Evolutionary conservation across 2,113 vertebrate species (phyloP).

Genomic region (human (Homo sapiens)): DNA sequence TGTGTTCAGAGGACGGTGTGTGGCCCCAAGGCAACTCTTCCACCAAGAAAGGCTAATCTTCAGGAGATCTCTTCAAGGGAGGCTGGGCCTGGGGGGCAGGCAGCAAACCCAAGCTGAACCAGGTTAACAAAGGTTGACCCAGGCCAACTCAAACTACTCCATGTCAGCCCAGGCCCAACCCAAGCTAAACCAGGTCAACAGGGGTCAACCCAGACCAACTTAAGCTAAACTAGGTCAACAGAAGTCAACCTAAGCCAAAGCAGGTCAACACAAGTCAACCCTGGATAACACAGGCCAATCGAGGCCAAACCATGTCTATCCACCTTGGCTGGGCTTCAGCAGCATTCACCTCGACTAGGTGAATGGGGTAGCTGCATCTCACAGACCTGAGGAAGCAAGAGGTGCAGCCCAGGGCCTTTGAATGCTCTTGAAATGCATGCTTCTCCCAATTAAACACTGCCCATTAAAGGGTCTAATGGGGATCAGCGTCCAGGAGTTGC

Average conservation of each 20-base stretch:
- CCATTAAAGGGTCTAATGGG: neutral
- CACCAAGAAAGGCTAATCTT: neutral
- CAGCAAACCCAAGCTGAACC: neutral
- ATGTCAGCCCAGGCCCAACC: neutral
- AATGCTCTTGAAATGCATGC: neutral
- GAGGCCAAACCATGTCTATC: rapidly evolving
- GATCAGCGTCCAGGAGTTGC: neutral
- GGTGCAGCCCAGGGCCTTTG: neutral
- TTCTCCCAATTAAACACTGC: rapidly evolving
- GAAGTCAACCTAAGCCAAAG: neutral
- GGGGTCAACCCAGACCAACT: neutral
- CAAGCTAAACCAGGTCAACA: neutral
- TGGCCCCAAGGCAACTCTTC: neutral
- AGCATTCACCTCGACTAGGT: too few relatives aligned
- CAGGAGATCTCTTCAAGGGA: neutral
- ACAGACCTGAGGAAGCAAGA: neutral
- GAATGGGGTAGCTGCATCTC: neutral
- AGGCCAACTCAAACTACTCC: neutral
- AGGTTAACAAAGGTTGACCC: neutral
- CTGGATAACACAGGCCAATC: too few relatives aligned
- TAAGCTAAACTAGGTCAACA: neutral
- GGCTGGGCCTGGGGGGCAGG: neutral
- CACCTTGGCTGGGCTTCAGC: neutral
- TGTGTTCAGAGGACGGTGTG: neutral
- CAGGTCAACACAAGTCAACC: neutral